phyloP scores from a whole-genome alignment of 1,140 invertebrate species.

The Eulimnadia texana region DNA sequence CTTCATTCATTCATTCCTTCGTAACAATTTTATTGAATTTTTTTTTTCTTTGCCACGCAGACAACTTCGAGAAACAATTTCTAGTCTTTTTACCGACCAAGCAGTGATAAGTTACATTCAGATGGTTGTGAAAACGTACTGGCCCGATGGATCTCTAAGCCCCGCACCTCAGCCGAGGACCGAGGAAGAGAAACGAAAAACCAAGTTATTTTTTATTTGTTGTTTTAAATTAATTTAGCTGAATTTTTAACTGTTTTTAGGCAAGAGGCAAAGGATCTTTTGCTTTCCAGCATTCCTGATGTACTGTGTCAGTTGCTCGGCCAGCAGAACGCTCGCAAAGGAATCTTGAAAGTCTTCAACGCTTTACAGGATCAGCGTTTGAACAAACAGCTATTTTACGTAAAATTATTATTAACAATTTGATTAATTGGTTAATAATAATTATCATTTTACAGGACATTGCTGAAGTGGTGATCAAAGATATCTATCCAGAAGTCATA shows the following conservation, averaged over 20 bases:
- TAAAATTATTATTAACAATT: not conserved
- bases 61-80: constrained; percentile 72
- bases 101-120: constrained; percentile 80
- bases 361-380: constrained; percentile 67
- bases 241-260: constrained; percentile 23
- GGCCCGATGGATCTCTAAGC: constrained; percentile 61
- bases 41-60: constrained; percentile 31
- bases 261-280: constrained; percentile 44
- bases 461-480: constrained; percentile 51
- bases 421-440: not conserved
- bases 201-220: constrained; percentile 21
- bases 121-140: constrained; percentile 67
- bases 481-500: constrained; percentile 54
- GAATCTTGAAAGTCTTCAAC: constrained; percentile 73
- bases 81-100: constrained; percentile 72
- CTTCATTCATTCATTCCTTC: not conserved
- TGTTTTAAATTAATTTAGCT: not conserved
- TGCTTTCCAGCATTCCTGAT: constrained; percentile 58
- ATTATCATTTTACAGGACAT: constrained; percentile 45
- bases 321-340: constrained; percentile 62
- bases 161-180: constrained; percentile 37
- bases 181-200: constrained; percentile 50
- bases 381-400: constrained; percentile 79
- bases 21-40: constrained; percentile 5
- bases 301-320: constrained; percentile 69